phyloP scores from a whole-genome alignment of 2,113 vertebrate genomes.

The Aegithalos caudatus region DNA sequence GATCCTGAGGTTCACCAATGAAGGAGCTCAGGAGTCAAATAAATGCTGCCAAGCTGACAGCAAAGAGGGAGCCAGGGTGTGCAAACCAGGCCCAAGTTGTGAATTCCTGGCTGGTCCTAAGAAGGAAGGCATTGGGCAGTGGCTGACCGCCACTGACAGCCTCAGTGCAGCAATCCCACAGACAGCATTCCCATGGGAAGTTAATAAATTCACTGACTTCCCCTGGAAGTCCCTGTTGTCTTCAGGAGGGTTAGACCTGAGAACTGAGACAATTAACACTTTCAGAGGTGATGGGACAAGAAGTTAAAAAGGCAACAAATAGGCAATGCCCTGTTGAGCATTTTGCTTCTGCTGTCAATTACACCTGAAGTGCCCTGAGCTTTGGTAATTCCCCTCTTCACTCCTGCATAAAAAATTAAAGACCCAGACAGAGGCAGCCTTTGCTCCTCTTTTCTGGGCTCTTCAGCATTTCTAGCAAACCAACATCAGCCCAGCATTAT shows the following conservation, averaged over 20 bases:
- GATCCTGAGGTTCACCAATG: accelerated
- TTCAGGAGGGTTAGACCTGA: neutral
- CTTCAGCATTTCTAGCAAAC: neutral
- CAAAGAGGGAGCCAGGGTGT: neutral
- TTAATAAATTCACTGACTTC: neutral
- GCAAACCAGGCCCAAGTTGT: accelerated
- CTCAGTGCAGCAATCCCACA: accelerated
- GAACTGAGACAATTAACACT: neutral
- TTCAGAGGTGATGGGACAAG: neutral
- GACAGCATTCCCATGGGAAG: neutral
- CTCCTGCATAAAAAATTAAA: neutral
- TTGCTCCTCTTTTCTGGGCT: neutral
- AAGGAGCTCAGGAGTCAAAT: neutral
- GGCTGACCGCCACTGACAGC: neutral
- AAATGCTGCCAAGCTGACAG: neutral
- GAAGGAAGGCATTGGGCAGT: accelerated
- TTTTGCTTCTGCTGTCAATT: neutral
- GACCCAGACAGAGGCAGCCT: neutral
- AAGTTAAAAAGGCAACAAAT: neutral
- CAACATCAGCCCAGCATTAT: neutral
- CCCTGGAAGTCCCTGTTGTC: neutral
- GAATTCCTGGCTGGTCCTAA: neutral
- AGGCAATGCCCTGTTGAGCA: neutral
- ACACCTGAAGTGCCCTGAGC: neutral
- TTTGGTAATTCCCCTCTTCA: neutral